These are phyloP conservation scores for Chelonoidis abingdonii DNA, from an alignment of 2,113 vertebrate species.

Conservation along the genomic window DNA sequence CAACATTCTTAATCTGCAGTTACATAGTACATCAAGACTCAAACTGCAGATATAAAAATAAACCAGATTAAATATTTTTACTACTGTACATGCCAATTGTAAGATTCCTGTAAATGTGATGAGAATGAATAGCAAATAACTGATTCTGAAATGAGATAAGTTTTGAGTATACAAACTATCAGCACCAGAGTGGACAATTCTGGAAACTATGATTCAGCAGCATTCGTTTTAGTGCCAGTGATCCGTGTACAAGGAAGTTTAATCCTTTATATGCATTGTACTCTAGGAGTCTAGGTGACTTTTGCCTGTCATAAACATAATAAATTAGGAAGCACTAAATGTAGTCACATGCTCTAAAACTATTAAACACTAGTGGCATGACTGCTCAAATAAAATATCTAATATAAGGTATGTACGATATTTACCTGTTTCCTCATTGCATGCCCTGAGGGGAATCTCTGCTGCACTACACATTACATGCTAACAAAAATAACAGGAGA, in stretches of 20 bases:
- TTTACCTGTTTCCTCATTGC: neutral
- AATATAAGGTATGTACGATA: neutral
- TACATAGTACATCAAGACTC: neutral
- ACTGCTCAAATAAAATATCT: neutral
- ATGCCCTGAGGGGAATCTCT: neutral
- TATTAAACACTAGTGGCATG: neutral
- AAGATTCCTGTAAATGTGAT: neutral
- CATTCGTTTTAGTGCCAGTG: neutral
- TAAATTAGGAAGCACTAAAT: neutral
- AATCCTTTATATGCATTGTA: neutral
- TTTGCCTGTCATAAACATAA: neutral
- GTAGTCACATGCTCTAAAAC: neutral
- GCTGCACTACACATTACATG: neutral
- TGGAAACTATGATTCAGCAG: neutral
- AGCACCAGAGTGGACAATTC: neutral
- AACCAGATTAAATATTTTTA: neutral
- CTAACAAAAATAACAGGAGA: no score
- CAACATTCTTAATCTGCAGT: conserved; percentile 42
- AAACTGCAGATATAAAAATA: neutral
- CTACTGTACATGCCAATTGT: neutral
- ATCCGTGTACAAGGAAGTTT: neutral
- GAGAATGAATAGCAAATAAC: neutral
- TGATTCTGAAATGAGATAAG: neutral
- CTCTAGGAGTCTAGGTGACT: neutral
- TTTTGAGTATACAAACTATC: neutral